Base-by-base conservation (phyloP, 2,113 vertebrate species). In the Rhineura floridana region DNA sequence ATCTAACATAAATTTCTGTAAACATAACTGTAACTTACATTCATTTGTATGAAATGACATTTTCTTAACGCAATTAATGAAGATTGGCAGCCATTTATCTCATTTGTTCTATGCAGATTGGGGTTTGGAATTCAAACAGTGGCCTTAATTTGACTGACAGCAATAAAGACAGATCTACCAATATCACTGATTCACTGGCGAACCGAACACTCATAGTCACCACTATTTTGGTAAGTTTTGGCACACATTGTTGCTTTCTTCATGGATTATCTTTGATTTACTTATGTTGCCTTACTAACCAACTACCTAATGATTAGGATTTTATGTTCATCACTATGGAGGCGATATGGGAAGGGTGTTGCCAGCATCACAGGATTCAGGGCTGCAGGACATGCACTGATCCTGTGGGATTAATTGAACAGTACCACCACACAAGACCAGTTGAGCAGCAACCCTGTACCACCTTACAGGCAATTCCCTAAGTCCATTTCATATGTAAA, bases 171-270 rank as follows among this genome's bases (percentile, higher is more conserved):
- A 96, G 93, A 12, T 96, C 97, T 25, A 97, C 97, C 86, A 99
- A 99, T 55, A 96, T 98, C 90, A 98, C 98, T 0, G 98, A 99
- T 91, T 98, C 99, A 0, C 94, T 99, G 96, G 97, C 98, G 90
- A 99, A 99, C 96, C 95, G 98, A 86, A 99, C 99, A 0, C 98
- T 99, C 72, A 96, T 99, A 0, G 98, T 99, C 92, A 99, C 99
- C 63, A 99, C 99, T 76, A 99, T 99, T 82, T 96, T 99, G 98
- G 99, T 99, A 97, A 98, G 97, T 95, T 25, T 63, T 3, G 0
- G 33, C 13, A 62, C 12, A 10, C 0, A 0, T 11, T 59, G 44
- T 36, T 65, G 30, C 7, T 30, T 28, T 44, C 52, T 1, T 7
- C 44, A 28, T 11, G 36, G 0, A 0, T 1, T 0, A 15, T 44